Percentiles rank a stretch among this genome's conserved stretches.
Conservation (phyloP, 1,140 invertebrate species). For the Steinernema feltiae region DNA sequence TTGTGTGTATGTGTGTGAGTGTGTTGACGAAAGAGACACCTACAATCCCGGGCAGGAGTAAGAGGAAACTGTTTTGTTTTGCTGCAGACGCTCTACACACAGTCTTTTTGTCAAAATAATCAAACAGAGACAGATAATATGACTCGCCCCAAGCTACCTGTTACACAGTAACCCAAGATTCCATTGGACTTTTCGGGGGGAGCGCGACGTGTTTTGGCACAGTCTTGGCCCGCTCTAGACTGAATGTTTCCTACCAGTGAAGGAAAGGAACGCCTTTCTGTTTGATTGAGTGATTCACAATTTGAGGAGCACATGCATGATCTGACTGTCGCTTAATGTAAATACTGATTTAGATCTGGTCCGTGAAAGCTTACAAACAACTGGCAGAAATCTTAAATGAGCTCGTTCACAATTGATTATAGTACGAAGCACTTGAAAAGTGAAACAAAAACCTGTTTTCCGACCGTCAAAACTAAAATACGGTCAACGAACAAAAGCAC, state of each 20-base stretch:
- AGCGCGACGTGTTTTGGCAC: too few species aligned
- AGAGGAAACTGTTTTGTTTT: slow-evolving; percentile 14
- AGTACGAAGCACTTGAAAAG: slow-evolving; percentile 7
- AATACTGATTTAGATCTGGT: not conserved
- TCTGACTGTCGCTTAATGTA: not conserved
- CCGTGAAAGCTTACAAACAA: not conserved
- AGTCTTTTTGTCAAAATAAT: slow-evolving; percentile 15
- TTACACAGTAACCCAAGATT: not conserved
- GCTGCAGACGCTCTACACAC: slow-evolving; percentile 6
- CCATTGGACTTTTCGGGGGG: too few species aligned
- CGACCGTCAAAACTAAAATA: too few species aligned
- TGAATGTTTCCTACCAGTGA: too few species aligned
- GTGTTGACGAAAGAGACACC: slow-evolving; percentile 15
- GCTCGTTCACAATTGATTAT: not conserved
- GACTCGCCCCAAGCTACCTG: not conserved
- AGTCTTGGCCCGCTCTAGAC: too few species aligned
- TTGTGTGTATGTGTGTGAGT: slow-evolving; percentile 15
- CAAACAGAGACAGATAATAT: slow-evolving; percentile 15
- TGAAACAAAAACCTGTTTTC: slow-evolving; percentile 9
- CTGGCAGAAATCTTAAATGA: not conserved
- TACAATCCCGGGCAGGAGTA: slow-evolving; percentile 13
- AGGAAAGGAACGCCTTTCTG: too few species aligned
- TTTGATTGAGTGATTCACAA: too few species aligned
- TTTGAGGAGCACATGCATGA: too few species aligned
- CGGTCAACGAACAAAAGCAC: too few species aligned